Evolutionary conservation across 1,140 invertebrate species (phyloP).

Genomic region (Medauroidea extradentata): DNA sequence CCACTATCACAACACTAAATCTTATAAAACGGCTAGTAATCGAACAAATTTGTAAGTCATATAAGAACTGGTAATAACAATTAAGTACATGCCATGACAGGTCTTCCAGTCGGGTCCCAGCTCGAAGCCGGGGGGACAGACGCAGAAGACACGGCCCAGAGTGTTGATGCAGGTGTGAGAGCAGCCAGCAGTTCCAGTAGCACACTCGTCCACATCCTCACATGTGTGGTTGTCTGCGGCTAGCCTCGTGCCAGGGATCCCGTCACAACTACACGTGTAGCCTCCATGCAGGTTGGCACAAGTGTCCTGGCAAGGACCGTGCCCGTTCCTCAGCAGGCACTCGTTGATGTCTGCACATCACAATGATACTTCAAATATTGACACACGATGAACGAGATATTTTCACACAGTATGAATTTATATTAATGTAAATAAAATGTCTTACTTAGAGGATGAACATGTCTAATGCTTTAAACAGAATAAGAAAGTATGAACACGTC

Average conservation of each 20-base stretch:
- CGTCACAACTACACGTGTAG: conserved; percentile 57
- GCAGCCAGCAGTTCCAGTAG: conserved; percentile 35
- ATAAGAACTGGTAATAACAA: too few relatives aligned
- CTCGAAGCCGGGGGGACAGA: conserved; percentile 59
- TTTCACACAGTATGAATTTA: background rate
- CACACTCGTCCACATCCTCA: conserved; percentile 60
- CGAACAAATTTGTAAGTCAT: too few relatives aligned
- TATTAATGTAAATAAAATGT: background rate
- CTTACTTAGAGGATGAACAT: background rate
- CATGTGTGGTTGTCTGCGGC: conserved; percentile 51
- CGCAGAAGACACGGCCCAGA: conserved; percentile 64
- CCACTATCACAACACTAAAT: too few relatives aligned
- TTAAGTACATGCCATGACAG: conserved; percentile 54
- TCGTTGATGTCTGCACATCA: conserved; percentile 54
- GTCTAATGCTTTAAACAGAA: too few relatives aligned
- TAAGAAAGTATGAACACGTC: too few relatives aligned
- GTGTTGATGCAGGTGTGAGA: conserved; percentile 58
- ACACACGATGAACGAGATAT: background rate
- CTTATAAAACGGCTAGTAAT: too few relatives aligned
- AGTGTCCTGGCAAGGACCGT: conserved; percentile 60
- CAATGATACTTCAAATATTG: too few relatives aligned
- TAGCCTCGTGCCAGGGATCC: conserved; percentile 54
- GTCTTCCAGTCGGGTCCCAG: conserved; percentile 55
- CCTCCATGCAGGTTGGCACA: conserved; percentile 60
- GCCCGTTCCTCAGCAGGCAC: conserved; percentile 56